Conservation (phyloP, 2,888 invertebrate species). For the Drosophila bunnanda region DNA sequence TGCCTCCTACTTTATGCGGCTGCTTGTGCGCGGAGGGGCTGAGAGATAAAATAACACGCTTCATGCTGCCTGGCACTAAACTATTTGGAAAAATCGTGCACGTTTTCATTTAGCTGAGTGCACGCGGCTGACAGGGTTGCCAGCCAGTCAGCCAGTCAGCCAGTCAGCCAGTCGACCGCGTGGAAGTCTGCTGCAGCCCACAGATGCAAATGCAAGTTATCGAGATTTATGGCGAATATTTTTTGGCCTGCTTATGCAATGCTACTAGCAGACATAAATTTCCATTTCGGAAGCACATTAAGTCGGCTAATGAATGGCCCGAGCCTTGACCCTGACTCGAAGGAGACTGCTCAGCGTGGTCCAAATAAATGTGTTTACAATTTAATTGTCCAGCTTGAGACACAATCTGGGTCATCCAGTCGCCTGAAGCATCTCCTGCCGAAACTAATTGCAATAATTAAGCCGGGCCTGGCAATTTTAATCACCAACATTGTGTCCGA, state of each 20-base stretch:
- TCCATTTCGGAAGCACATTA: slow-evolving; percentile 24
- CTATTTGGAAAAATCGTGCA: slow-evolving; percentile 73
- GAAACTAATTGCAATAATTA: slow-evolving; percentile 67
- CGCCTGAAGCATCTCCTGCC: slow-evolving; percentile 25
- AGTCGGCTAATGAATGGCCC: slow-evolving; percentile 28
- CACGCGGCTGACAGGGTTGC: slow-evolving; percentile 59
- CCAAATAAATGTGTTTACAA: slow-evolving; percentile 37
- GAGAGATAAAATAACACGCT: slow-evolving; percentile 59
- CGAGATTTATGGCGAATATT: slow-evolving; percentile 62
- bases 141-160: slow-evolving; percentile 29
- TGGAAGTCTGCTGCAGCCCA: slow-evolving; percentile 22
- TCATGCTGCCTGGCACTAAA: slow-evolving; percentile 66
- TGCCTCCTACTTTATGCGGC: slow-evolving; percentile 44
- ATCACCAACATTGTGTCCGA: slow-evolving; percentile 35
- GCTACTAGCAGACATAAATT: slow-evolving; percentile 50
- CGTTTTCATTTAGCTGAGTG: slow-evolving; percentile 80
- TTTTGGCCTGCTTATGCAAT: slow-evolving; percentile 39
- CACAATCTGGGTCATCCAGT: slow-evolving; percentile 40
- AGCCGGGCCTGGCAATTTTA: slow-evolving; percentile 46
- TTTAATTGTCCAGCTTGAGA: slow-evolving; percentile 43
- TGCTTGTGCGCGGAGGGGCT: slow-evolving; percentile 25
- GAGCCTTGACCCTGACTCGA: slow-evolving; percentile 35
- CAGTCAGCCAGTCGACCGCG: slow-evolving; percentile 29
- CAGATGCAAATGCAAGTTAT: slow-evolving; percentile 57
- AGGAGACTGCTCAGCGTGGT: slow-evolving; percentile 2